Evolutionary conservation across 1,140 invertebrate species (phyloP).

Genomic region (Ylistrum balloti): DNA sequence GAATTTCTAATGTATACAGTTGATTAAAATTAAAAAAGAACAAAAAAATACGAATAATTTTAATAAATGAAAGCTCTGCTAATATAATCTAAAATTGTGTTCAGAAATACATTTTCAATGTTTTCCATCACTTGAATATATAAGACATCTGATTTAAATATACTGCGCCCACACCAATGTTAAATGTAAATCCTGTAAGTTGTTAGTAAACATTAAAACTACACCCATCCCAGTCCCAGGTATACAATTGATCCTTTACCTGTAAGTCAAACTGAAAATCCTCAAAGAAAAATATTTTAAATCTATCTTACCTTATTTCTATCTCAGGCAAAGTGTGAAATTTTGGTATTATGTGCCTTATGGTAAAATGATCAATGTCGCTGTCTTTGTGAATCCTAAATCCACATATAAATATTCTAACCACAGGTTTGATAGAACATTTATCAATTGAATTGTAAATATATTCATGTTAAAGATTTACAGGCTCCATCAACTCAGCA

Average conservation of each 20-base stretch:
- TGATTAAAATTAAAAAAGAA: too few relatives aligned
- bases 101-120: too few relatives aligned
- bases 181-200: not conserved
- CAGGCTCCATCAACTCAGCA: not conserved
- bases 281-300: not conserved
- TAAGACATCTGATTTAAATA: too few relatives aligned
- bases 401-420: not conserved
- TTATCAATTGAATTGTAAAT: not conserved
- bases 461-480: not conserved
- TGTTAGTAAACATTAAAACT: not conserved
- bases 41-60: too few relatives aligned
- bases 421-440: not conserved
- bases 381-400: not conserved
- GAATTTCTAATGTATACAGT: too few relatives aligned
- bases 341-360: not conserved
- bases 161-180: not conserved
- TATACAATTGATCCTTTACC: not conserved
- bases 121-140: too few relatives aligned
- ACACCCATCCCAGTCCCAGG: too few relatives aligned
- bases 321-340: not conserved
- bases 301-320: not conserved
- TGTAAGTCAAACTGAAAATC: not conserved
- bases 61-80: too few relatives aligned
- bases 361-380: not conserved
- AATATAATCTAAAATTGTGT: too few relatives aligned